A percentile compares a stretch with the other conserved stretches of the same genome.
These are phyloP conservation scores for Cryptus viduatorius DNA, from an alignment of 2,888 invertebrate genomes.

Conservation along the genomic window DNA sequence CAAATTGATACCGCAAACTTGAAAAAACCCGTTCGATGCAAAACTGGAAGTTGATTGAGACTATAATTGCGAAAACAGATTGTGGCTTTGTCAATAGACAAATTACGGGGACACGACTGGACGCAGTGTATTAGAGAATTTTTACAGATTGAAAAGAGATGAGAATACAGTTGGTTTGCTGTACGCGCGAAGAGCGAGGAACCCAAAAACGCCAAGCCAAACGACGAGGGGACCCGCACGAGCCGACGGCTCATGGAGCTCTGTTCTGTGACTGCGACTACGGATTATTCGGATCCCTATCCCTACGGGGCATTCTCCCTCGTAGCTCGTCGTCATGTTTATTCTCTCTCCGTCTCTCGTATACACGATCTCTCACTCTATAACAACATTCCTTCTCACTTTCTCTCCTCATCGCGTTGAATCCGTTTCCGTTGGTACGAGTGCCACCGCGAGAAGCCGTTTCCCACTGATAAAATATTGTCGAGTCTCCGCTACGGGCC, in stretches of 20 bases:
- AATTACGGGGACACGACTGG: not conserved
- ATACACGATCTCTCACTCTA: slow-evolving; percentile 68
- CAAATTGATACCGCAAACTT: not conserved
- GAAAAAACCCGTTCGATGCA: too few species aligned
- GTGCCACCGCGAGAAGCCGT: slow-evolving; percentile 77
- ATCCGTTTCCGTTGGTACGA: slow-evolving; percentile 83
- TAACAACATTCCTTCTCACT: slow-evolving; percentile 75
- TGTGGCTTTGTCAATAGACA: not conserved
- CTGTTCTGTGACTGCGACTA: slow-evolving; percentile 80
- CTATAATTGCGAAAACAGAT: not conserved
- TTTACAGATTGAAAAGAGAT: slow-evolving; percentile 18
- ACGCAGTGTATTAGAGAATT: not conserved
- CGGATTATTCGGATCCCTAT: slow-evolving; percentile 83
- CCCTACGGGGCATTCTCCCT: slow-evolving; percentile 77
- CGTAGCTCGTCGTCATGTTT: slow-evolving; percentile 68
- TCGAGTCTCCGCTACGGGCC: slow-evolving; percentile 59
- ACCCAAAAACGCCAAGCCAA: slow-evolving; percentile 36
- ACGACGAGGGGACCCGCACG: slow-evolving; percentile 76
- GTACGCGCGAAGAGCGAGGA: slow-evolving; percentile 12
- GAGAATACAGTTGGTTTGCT: not conserved
- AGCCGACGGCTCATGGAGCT: slow-evolving; percentile 82
- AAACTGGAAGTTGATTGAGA: not conserved
- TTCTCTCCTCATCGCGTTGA: slow-evolving; percentile 79
- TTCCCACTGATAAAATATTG: slow-evolving; percentile 78
- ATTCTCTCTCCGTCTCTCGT: slow-evolving; percentile 72